Percentiles rank a stretch among this genome's conserved stretches.
These are phyloP conservation scores for Danio choprae DNA, from an alignment of 2,797 vertebrate genomes.

Conservation along the genomic window DNA sequence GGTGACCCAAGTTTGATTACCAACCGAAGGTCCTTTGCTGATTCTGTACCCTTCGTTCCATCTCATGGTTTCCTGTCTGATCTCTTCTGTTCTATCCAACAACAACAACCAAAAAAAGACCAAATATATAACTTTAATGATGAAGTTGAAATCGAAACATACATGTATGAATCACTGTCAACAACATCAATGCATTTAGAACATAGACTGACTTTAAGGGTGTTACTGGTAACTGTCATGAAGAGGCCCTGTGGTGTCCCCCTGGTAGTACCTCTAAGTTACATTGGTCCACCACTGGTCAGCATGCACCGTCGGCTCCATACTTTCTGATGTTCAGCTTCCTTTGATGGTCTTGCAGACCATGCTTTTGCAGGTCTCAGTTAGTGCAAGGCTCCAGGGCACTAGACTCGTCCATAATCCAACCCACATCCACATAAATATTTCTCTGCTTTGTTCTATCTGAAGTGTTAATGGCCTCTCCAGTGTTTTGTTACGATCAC, in stretches of 20 bases:
- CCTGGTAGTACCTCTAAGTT: too few relatives aligned
- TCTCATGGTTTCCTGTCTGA: too few relatives aligned
- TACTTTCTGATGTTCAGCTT: neutral
- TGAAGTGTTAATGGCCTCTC: constrained; percentile 37
- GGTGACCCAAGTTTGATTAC: neutral
- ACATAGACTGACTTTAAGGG: neutral
- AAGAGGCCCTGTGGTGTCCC: too few relatives aligned
- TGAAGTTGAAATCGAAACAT: too few relatives aligned
- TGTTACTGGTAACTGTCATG: neutral
- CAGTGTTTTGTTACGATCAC: constrained; percentile 39
- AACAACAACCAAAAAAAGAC: too few relatives aligned
- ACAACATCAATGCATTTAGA: neutral
- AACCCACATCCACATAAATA: constrained; percentile 17
- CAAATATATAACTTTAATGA: too few relatives aligned
- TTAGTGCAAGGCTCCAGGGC: neutral
- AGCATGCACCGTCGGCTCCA: neutral
- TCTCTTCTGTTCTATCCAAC: too few relatives aligned
- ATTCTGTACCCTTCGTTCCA: too few relatives aligned
- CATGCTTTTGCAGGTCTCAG: neutral
- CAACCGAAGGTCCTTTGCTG: neutral
- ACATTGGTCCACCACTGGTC: neutral
- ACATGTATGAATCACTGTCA: neutral
- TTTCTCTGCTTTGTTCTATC: constrained; percentile 38
- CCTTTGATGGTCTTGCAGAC: neutral
- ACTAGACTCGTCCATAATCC: neutral